Percentiles rank a stretch among this genome's conserved stretches.
Conservation (phyloP, 2,113 vertebrate species). For the Murina feae region DNA sequence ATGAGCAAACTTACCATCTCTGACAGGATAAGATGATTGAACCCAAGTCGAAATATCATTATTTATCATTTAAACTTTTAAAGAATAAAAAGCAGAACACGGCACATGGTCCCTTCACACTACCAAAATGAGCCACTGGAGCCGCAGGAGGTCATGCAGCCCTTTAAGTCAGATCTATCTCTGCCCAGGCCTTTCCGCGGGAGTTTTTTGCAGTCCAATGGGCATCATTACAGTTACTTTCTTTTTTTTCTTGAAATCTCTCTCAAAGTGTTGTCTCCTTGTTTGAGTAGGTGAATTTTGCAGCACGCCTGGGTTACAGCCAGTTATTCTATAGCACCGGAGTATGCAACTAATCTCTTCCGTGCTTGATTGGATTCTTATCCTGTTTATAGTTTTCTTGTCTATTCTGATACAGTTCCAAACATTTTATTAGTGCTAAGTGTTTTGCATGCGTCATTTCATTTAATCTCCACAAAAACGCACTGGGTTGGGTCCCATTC, state of each 20-base stretch:
- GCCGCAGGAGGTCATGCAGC: not conserved
- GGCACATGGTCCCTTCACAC: rapidly evolving
- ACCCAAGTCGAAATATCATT: not conserved
- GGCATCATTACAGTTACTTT: not conserved
- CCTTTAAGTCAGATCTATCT: not conserved
- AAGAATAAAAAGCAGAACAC: not conserved
- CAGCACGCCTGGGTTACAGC: not conserved
- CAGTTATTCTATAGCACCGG: not conserved
- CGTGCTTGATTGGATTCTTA: not conserved
- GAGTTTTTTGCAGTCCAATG: not conserved
- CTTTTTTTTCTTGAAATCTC: not conserved
- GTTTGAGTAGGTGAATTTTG: not conserved
- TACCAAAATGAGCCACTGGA: not conserved
- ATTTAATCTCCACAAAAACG: not conserved
- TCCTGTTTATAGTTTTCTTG: not conserved
- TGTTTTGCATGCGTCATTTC: not conserved
- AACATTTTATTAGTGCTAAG: not conserved
- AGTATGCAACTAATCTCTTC: not conserved
- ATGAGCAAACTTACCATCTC: not conserved
- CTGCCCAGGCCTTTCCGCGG: not conserved
- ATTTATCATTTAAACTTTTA: not conserved
- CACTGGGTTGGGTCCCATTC: not conserved
- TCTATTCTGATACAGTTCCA: not conserved
- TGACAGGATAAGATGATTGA: not conserved
- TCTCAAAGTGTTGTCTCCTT: not conserved